These are phyloP conservation scores for Scolanthus callimorphus DNA, from an alignment of 92 coral and sea anemone genomes.

Conservation along the genomic window DNA sequence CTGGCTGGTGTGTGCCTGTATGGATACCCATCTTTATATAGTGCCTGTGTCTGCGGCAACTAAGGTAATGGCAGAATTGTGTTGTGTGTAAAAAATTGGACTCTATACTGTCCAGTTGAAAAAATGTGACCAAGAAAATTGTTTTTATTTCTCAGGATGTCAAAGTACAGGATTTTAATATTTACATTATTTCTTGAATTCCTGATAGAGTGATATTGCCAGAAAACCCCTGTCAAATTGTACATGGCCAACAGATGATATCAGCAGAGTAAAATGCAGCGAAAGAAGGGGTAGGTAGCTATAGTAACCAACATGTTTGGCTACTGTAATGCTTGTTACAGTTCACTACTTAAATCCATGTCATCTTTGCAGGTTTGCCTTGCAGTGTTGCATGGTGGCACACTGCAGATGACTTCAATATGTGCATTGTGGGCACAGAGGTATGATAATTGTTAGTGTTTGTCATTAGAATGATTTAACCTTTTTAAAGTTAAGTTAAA, in stretches of 20 bases:
- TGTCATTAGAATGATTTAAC: too few species aligned
- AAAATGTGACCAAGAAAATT: too few species aligned
- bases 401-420: constrained; percentile 80
- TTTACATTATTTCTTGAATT: too few species aligned
- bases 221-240: constrained; percentile 1
- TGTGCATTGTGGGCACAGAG: constrained; percentile 94
- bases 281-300: constrained; percentile 62
- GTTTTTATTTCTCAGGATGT: too few species aligned
- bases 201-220: too few species aligned
- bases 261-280: constrained; percentile 52
- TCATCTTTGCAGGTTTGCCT: constrained; percentile 65
- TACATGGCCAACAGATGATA: constrained; percentile 73
- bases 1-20: constrained; percentile 93
- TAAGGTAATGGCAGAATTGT: constrained; percentile 45
- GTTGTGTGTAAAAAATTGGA: too few species aligned
- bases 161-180: too few species aligned
- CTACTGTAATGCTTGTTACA: neutral
- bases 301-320: neutral
- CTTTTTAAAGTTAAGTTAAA: too few species aligned
- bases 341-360: too few species aligned
- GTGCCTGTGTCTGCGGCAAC: constrained; percentile 65
- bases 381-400: constrained; percentile 98
- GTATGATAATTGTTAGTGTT: too few species aligned
- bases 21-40: constrained; percentile 74
- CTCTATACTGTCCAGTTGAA: too few species aligned